A percentile compares a stretch with the other conserved stretches of the same genome.
Evolutionary conservation across 1,140 invertebrate species (phyloP).

Genomic region (Melitaea cinxia): DNA sequence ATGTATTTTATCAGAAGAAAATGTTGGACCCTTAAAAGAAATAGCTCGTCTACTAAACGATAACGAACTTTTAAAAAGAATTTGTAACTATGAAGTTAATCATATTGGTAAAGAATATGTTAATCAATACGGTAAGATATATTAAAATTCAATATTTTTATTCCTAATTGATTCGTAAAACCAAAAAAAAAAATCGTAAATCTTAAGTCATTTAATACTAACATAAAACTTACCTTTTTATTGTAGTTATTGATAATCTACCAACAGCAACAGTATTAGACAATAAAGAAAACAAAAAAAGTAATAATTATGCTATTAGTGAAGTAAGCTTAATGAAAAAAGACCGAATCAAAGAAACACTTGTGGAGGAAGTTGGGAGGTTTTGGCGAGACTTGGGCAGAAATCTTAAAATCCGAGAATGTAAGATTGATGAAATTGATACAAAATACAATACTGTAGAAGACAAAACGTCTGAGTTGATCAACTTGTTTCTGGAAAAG

Average conservation of each 20-base stretch:
- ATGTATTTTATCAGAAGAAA: constrained; percentile 65
- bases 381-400: constrained; percentile 82
- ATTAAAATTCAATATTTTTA: not conserved
- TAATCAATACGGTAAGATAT: constrained; percentile 61
- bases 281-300: constrained; percentile 31
- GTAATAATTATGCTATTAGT: constrained; percentile 39
- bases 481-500: constrained; percentile 52
- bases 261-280: constrained; percentile 19
- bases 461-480: constrained; percentile 50
- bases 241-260: constrained; percentile 30
- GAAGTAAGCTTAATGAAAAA: constrained; percentile 52
- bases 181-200: no score
- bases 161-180: no score
- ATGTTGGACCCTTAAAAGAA: constrained; percentile 59
- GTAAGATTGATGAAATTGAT: constrained; percentile 79
- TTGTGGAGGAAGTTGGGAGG: constrained; percentile 76
- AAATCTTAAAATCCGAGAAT: constrained; percentile 79
- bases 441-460: constrained; percentile 39
- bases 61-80: constrained; percentile 48
- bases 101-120: constrained; percentile 39
- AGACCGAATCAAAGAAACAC: constrained; percentile 56
- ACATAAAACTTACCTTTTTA: no score
- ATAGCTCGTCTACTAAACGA: constrained; percentile 51
- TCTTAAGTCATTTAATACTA: no score
- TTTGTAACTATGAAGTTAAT: constrained; percentile 52